Evolutionary conservation across 2,797 vertebrate species (phyloP), one percentile per base, ranked within the genome.

Genomic region (Hippopotamyrus pictus): DNA sequence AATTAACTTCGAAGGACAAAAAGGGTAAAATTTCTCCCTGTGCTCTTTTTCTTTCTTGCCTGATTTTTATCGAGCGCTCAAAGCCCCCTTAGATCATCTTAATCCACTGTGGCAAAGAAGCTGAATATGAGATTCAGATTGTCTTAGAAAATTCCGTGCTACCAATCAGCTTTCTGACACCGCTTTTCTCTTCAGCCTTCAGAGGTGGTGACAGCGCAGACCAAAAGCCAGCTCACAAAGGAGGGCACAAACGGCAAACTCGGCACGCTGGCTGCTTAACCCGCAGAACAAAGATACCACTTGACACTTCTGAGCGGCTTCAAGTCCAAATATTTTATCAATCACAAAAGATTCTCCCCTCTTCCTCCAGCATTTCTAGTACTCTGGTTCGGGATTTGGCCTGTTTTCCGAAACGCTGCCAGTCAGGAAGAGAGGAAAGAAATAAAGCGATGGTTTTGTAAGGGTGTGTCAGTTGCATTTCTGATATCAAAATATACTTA

Each of bases 61-160:
- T 97, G 96, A 97, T 97, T 97, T 93, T 97, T 97, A 97, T 97
- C 96, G 96, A 97, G 96, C 96, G 95, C 96, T 96, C 96, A 97
- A 97, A 97, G 97, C 97, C 95, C 94, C 94, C 95, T 97, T 95
- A 97, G 96, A 97, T 97, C 97, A 97, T 97, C 96, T 96, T 97
- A 97, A 97, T 97, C 96, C 97, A 97, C 96, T 97, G 96, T 97
- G 97, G 97, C 97, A 97, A 97, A 97, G 96, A 96, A 97, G 96
- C 96, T 97, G 97, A 97, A 97, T 97, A 97, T 97, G 96, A 96
- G 97, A 97, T 97, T 97, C 96, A 96, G 96, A 97, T 96, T 97
- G 97, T 97, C 96, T 97, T 94, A 95, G 96, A 96, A 96, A 96
- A 97, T 97, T 96, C 96, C 92, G 95, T 95, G 94, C 96, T 96